These are phyloP conservation scores for Andrena haemorrhoa DNA, from an alignment of 2,888 invertebrate species.

Conservation along the genomic window DNA sequence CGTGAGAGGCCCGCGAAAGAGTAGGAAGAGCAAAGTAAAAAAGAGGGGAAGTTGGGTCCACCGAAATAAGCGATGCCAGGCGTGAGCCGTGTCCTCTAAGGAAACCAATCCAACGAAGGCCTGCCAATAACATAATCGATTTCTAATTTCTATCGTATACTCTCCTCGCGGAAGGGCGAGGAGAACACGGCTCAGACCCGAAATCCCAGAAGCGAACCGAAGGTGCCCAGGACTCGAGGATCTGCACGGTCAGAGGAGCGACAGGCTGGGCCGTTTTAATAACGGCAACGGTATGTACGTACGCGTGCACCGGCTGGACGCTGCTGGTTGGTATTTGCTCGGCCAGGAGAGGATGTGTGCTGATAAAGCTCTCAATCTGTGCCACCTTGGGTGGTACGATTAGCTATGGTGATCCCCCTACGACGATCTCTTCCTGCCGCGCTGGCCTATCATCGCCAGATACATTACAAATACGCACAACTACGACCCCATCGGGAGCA, in stretches of 20 bases:
- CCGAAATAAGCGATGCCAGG: too few species aligned
- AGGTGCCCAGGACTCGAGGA: neutral
- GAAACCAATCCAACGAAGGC: too few species aligned
- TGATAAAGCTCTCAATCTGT: conserved; percentile 84
- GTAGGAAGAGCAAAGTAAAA: too few species aligned
- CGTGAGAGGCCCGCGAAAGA: too few species aligned
- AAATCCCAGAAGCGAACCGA: neutral
- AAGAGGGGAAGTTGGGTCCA: too few species aligned
- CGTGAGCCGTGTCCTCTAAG: too few species aligned
- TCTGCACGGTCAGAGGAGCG: neutral
- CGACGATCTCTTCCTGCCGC: conserved; percentile 83
- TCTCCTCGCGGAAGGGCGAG: neutral
- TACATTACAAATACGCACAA: conserved; percentile 72
- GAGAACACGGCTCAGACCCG: neutral
- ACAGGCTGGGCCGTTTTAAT: conserved; percentile 22
- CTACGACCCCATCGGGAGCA: conserved; percentile 73
- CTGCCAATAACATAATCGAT: too few species aligned
- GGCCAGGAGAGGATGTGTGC: conserved; percentile 81
- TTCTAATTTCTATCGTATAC: too few species aligned
- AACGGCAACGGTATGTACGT: conserved; percentile 22
- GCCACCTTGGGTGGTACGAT: conserved; percentile 85
- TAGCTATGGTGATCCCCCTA: conserved; percentile 81
- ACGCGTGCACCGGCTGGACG: conserved; percentile 40
- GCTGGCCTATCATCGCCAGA: conserved; percentile 78
- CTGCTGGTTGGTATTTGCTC: conserved; percentile 44